Evolutionary conservation across 2,113 vertebrate species (phyloP), one percentile per base, ranked within the genome.

Genomic region (Heterochromis multidens): DNA sequence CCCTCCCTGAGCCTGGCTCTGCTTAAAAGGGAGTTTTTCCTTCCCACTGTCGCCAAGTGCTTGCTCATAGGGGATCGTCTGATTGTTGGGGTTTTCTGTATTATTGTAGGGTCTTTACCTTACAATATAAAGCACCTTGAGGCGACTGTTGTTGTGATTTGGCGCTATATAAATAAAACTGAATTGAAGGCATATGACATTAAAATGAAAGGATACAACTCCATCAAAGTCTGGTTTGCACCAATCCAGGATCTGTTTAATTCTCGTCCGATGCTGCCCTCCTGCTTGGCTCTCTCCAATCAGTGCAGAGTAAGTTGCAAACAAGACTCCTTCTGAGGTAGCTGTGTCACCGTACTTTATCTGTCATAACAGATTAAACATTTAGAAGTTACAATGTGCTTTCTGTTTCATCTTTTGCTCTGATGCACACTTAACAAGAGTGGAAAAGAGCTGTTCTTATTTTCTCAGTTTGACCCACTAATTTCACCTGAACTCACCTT

Each of bases 301-400:
- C 92, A 99, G 96, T 25, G 99, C 98, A 0, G 99, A 99, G 91
- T 99, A 99, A 40, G 98, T 99, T 86, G 97, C 98, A 67, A 99
- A 99, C 89, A 99, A 96, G 91, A 99, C 97, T 93, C 98, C 98
- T 96, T 99, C 98, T 95, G 98, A 99, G 97, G 98, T 98, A 97
- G 98, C 97, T 93, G 97, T 99, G 97, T 99, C 98, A 80, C 98
- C 98, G 0, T 99, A 99, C 94, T 98, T 99, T 91, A 99, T 99
- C 99, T 99, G 10, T 9, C 63, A 65, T 3, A 91, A 81, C 16
- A 88, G 19, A 72, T 29, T 14, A 81, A 5, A 37, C 12, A 13
- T 52, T 40, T 17, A n/a, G 13, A 79, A 23, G 14, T 56, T 6
- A 21, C 27, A 13, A 61, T 7, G 74, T 1, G 27, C 7, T 14